These are phyloP conservation scores for Habrosyne pyritoides DNA, from an alignment of 2,888 invertebrate genomes.

Conservation along the genomic window DNA sequence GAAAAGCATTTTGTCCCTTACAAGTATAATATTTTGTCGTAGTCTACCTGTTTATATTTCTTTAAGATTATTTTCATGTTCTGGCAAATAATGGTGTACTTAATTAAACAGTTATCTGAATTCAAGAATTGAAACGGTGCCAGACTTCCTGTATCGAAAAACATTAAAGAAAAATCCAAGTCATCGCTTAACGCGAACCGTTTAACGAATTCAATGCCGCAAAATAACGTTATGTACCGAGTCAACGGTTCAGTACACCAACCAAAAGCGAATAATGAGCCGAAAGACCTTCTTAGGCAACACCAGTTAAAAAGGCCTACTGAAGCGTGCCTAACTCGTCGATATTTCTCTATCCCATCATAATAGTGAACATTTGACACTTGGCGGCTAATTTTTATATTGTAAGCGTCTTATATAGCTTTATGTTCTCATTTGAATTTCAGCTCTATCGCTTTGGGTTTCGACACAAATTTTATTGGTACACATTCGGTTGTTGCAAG, in stretches of 20 bases:
- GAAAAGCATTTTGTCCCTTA: not conserved
- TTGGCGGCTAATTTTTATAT: constrained; percentile 38
- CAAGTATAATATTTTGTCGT: not conserved
- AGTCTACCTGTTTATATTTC: no score
- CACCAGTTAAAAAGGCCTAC: constrained; percentile 55
- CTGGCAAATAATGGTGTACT: no score
- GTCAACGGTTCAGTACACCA: constrained; percentile 34
- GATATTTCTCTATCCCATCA: constrained; percentile 64
- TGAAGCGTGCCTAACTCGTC: constrained; percentile 62
- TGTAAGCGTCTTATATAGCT: constrained; percentile 22
- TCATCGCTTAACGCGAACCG: constrained; percentile 39
- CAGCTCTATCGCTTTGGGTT: constrained; percentile 28
- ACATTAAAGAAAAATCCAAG: constrained; percentile 29
- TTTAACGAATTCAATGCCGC: constrained; percentile 43
- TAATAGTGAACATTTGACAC: constrained; percentile 66
- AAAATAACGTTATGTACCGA: constrained; percentile 23
- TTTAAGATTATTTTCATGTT: no score
- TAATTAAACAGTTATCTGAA: no score
- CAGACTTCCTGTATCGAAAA: not conserved
- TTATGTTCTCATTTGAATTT: constrained; percentile 22
- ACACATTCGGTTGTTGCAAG: constrained; percentile 10
- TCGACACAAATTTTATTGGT: constrained; percentile 9
- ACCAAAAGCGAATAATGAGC: constrained; percentile 52
- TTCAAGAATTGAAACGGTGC: not conserved
- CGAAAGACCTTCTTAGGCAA: constrained; percentile 43